Conservation (phyloP, 1,140 invertebrate species). For the Drosophila ogumai region DNA sequence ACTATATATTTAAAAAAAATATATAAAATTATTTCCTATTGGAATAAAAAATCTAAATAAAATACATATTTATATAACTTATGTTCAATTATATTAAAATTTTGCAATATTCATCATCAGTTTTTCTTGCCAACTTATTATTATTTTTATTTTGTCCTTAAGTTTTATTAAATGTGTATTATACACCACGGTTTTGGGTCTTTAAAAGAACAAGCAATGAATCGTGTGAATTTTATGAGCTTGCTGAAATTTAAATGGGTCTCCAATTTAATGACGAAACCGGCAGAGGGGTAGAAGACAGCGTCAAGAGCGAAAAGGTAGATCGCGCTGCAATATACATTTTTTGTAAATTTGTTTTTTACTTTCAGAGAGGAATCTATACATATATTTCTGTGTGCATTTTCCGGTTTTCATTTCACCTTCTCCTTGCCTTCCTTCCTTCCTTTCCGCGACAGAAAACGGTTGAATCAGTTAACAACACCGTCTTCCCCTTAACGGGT, state of each 20-base stretch:
- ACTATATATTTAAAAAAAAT: background rate
- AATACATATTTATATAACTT: background rate
- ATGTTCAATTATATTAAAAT: background rate
- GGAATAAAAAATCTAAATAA: too few species aligned
- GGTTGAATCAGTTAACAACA: conserved; percentile 30
- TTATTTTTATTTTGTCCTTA: background rate
- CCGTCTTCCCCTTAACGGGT: conserved; percentile 13
- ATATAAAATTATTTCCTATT: background rate
- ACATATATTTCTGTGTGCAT: conserved; percentile 18
- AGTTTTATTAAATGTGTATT: background rate
- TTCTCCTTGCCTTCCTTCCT: conserved; percentile 20
- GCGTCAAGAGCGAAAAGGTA: conserved; percentile 1
- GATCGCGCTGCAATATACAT: background rate
- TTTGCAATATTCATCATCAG: background rate
- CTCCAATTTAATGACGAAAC: conserved; percentile 62
- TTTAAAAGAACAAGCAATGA: conserved; percentile 17
- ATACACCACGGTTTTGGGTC: conserved; percentile 27
- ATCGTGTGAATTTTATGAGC: conserved; percentile 69
- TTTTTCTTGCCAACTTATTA: background rate
- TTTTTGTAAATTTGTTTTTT: conserved; percentile 19
- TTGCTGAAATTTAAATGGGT: conserved; percentile 61
- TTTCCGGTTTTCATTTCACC: conserved; percentile 62
- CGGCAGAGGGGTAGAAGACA: conserved; percentile 1
- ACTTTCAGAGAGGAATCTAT: background rate
- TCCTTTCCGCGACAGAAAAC: background rate